These are phyloP conservation scores for Scrobipalpa costella DNA, from an alignment of 2,888 invertebrate genomes.

Conservation along the genomic window DNA sequence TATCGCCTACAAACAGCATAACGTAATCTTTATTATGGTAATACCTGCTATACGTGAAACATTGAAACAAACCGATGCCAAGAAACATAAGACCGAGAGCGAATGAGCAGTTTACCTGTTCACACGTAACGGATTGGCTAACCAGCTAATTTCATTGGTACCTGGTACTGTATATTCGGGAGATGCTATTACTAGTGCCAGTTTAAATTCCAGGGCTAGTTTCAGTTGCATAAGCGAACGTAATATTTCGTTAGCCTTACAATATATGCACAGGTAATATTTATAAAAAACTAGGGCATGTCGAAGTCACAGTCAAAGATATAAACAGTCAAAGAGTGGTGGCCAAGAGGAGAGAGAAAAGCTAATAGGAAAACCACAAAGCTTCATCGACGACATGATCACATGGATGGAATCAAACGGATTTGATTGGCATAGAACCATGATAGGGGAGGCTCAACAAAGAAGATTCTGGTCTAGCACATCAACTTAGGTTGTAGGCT, in stretches of 20 bases:
- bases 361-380: too few species aligned
- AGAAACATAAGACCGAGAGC: background rate
- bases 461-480: too few species aligned
- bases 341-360: too few species aligned
- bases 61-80: background rate
- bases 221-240: background rate
- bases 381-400: too few species aligned
- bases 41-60: background rate
- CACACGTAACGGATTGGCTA: background rate
- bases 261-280: background rate
- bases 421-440: too few species aligned
- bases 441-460: too few species aligned
- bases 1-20: background rate
- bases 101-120: slow-evolving; percentile 10
- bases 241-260: background rate
- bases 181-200: background rate
- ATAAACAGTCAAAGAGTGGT: too few species aligned
- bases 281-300: background rate
- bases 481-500: too few species aligned
- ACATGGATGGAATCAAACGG: too few species aligned
- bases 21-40: too few species aligned
- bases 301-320: too few species aligned
- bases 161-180: background rate
- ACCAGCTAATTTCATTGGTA: background rate
- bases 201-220: background rate